These are phyloP conservation scores for Oreohelix idahoensis DNA, from an alignment of 1,140 invertebrate genomes.

Conservation along the genomic window DNA sequence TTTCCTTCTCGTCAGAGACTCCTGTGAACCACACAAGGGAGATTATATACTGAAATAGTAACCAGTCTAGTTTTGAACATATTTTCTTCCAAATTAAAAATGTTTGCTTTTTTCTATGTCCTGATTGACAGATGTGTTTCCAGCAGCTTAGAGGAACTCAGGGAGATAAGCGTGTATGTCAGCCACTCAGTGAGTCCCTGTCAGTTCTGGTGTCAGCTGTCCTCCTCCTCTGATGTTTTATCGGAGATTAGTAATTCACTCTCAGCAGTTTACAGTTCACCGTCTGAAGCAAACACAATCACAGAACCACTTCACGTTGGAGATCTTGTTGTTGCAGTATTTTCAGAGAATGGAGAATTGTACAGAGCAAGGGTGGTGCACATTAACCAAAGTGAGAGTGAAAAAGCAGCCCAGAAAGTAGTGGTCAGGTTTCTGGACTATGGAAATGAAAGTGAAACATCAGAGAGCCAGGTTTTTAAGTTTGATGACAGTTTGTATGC, in stretches of 20 bases:
- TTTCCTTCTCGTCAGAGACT: too few relatives aligned
- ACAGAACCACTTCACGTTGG: neutral
- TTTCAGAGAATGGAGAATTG: neutral
- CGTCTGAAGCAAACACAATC: neutral
- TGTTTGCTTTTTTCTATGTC: neutral
- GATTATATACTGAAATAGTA: too few relatives aligned
- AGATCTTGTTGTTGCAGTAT: conserved; percentile 28
- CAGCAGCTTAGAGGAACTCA: conserved; percentile 14
- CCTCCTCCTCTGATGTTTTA: neutral
- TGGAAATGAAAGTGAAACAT: conserved; percentile 20
- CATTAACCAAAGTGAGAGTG: neutral
- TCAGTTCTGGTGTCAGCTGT: conserved; percentile 30
- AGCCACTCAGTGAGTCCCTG: conserved; percentile 8
- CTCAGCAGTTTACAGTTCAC: neutral
- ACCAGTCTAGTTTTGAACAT: too few relatives aligned
- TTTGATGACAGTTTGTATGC: neutral
- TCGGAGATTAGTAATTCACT: neutral
- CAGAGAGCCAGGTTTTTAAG: conserved; percentile 7
- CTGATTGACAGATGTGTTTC: conserved; percentile 20
- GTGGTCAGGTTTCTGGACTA: conserved; percentile 27
- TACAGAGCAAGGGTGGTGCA: conserved; percentile 28
- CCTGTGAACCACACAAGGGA: too few relatives aligned
- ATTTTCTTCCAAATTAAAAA: too few relatives aligned
- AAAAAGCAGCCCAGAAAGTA: neutral
- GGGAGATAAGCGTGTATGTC: conserved; percentile 18